Base-by-base conservation (phyloP, 2,113 vertebrate species). In the Phrynocephalus versicolor region DNA sequence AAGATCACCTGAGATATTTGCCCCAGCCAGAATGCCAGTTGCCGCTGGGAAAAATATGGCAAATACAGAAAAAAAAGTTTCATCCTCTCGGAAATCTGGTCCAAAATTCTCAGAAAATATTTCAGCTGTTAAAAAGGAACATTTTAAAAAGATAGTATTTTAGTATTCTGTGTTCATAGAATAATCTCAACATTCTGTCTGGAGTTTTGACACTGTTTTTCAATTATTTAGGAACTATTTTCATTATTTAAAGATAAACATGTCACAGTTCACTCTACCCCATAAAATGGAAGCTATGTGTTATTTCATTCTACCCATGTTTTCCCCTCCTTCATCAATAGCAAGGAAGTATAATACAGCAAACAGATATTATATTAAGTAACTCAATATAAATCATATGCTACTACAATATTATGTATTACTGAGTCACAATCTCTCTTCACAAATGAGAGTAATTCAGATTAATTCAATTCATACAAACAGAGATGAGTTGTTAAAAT, bases 1-100 rank as follows among this genome's bases (percentile, higher is more conserved):
- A 85, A 99, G 98, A 93, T 99, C 99, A 95, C 99, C 99, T 64
- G 99, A 99, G 95, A 99, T 99, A 95, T 99, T 99, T 90, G 99
- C 98, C 88, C 99, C 99, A 65, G 99, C 99, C 92, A 99, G 95
- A 94, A 99, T 99, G 88, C 99, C 99, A 86, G 99, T 99, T 89
- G 99, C 99, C 82, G 99, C 99, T 79, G 99, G 99, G 94, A 99
- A 99, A 96, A 99, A 99, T 92, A 99, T 99, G 80, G 98, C 95
- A 92, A 99, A 99, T 0, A 99, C 98, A 0, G 98, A 98, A 93
- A 99, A 99, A 94, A 99, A 99, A 0, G 97, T 98, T 90, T 97
- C 95, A 3, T 97, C 95, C 0, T 83, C 89, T 89, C 97, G 93
- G 82, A 99, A 99, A 94, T 98, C 96, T 0, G 99, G 98, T 88